Evolutionary conservation across 2,113 vertebrate species (phyloP), one percentile per base, ranked within the genome.

Genomic region (Okapia johnstoni): DNA sequence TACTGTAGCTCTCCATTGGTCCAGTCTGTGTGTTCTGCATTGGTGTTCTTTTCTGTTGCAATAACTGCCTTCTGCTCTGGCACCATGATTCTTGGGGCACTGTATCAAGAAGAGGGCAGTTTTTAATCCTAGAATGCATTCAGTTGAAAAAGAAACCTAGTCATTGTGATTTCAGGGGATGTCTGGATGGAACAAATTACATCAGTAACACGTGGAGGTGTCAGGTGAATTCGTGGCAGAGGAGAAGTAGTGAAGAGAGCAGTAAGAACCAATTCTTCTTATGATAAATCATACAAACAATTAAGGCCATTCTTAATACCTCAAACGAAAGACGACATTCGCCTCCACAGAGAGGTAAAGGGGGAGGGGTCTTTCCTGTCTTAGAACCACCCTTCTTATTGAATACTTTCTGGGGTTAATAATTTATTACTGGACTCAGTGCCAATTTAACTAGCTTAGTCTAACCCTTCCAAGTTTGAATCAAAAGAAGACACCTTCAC

Each of bases 391-490:
- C 13, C 23, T 36, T 5, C 25, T 97, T n/a, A 57, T 1, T 96
- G 73, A 93, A 91, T 87, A 76, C 48, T 87, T 92, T 79, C 95
- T 83, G 25, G 4, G 23, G 10, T 46, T 89, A 23, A 33, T 81
- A 89, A 90, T 93, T 96, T 90, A 93, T 87, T 85, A n/a, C 3
- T 93, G 79, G 57, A 77, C 30, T 96, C 87, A 96, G 13, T 87
- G 63, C 26, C 63, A 85, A 33, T 89, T 96, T 96, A 92, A 93
- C 81, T 77, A 94, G 11, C 43, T 88, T 85, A 91, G 43, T 70
- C 30, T 73, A 84, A 81, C 14, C 79, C 21, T 93, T 94, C 17
- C 17, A 84, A 80, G 48, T 86, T 81, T 91, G 80, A 96, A 90
- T 88, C 80, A 97, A 55, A 96, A 57, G 63, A 85, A 36, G 57